These are phyloP conservation scores for Melanostigma gelatinosum DNA, from an alignment of 2,113 vertebrate genomes.

Conservation along the genomic window DNA sequence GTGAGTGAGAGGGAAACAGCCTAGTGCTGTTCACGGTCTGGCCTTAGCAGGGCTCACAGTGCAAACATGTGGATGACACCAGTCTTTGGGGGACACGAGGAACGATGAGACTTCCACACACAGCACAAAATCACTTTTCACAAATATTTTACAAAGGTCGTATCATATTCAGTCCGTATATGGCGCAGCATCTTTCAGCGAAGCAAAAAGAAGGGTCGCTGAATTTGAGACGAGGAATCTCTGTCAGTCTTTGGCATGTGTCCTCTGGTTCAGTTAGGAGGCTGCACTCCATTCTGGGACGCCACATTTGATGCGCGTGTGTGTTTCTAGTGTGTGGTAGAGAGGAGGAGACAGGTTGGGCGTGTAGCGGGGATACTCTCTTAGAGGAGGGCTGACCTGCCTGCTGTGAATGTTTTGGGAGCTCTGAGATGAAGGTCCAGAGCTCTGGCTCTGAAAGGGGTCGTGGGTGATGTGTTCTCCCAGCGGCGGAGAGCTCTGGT, in stretches of 20 bases:
- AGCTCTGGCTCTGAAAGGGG: slow-evolving; percentile 87
- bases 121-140: slow-evolving; percentile 63
- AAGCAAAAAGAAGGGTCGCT: slow-evolving; percentile 30
- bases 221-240: slow-evolving; percentile 30
- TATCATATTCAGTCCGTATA: slow-evolving; percentile 44
- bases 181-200: slow-evolving; percentile 45
- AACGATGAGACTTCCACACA: slow-evolving; percentile 49
- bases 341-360: slow-evolving; percentile 92
- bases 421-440: slow-evolving; percentile 74
- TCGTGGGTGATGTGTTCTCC: slow-evolving; percentile 82
- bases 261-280: slow-evolving; percentile 84
- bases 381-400: slow-evolving; percentile 87
- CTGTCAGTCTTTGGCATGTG: slow-evolving; percentile 33
- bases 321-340: slow-evolving; percentile 88
- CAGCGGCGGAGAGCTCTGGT: slow-evolving; percentile 89
- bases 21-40: slow-evolving; percentile 27
- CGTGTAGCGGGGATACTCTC: slow-evolving; percentile 86
- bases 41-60: slow-evolving; percentile 59
- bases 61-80: slow-evolving; percentile 61
- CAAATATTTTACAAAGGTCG: slow-evolving; percentile 64
- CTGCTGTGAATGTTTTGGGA: slow-evolving; percentile 89
- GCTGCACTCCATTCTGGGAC: slow-evolving; percentile 93
- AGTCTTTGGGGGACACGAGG: slow-evolving; percentile 45
- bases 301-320: slow-evolving; percentile 87
- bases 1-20: slow-evolving; percentile 54